Base-by-base conservation (phyloP, 2,888 invertebrate species). In the Sinodicranocentrus sp. region DNA sequence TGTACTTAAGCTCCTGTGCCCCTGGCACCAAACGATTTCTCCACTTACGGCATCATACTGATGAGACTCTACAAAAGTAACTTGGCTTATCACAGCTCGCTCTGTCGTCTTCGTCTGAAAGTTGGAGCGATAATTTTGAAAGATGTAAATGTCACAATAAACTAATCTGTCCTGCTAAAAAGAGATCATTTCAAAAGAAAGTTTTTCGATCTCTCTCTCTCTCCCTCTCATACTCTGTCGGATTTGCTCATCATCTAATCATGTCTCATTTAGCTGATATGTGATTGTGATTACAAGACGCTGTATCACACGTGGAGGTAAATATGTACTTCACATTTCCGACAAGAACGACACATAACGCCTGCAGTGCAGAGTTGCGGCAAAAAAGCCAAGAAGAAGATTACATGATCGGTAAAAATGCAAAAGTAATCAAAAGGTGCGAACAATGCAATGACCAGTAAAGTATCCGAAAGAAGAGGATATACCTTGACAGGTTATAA, bases 81-180 rank as follows among this genome's bases (percentile, higher is more conserved):
- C 2, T 3, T 52, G 19, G 52, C 3, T 8, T 57, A 21, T 23
- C 43, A 57, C 54, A 67, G 76, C 67, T 67, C 67, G 67, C n/a
- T 54, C 26, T 13, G 63, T 54, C 65, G 44, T 75, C 25, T 28
- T 65, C 3, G n/a, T n/a, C n/a, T n/a, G n/a, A n/a, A 68, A 61
- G 48, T 44, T 6, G 52, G 43, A 67, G 77, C 26, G 76, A 78
- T 70, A 61, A 70, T 78, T 78, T 61, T 70, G n/a, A 19, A 44
- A 78, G 78, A 70, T 78, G 78, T 70, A 78, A 78, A 78, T 78
- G 78, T 78, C 78, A 78, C 78, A 78, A 70, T 78, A 78, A 78
- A 78, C 78, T 78, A 78, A 78, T 78, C 78, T 70, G 61, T 39
- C 48, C 70, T 78, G 78, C 61, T 78, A 78, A 68, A 57, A 39